These are phyloP conservation scores for Hippasteria phrygiana DNA, from an alignment of 53 echinoderm and acorn worm genomes.

Conservation along the genomic window DNA sequence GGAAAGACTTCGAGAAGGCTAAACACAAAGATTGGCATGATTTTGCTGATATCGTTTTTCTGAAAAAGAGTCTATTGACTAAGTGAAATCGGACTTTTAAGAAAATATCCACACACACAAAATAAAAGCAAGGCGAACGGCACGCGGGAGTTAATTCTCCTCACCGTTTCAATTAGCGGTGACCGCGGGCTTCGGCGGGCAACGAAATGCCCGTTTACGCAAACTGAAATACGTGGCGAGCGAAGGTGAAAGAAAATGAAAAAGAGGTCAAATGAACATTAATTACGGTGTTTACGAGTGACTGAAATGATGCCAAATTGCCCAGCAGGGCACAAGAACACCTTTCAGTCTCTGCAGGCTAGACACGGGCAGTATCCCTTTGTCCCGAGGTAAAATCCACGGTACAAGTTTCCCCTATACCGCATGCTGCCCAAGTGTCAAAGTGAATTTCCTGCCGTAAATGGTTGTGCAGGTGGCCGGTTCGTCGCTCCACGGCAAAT, in stretches of 20 bases:
- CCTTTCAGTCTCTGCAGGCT: slow-evolving; percentile 1
- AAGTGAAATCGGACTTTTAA: not conserved
- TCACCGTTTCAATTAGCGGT: slow-evolving; percentile 23
- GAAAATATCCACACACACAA: not conserved
- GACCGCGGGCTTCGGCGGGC: slow-evolving; percentile 14
- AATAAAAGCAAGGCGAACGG: not conserved
- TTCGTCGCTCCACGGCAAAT: not conserved
- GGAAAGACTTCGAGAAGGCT: not conserved
- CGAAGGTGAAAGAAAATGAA: not conserved
- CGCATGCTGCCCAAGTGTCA: slow-evolving; percentile 17
- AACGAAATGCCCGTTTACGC: slow-evolving; percentile 23
- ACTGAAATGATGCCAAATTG: slow-evolving; percentile 31
- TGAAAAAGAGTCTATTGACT: not conserved
- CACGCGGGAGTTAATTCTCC: not conserved
- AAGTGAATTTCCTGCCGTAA: slow-evolving; percentile 50
- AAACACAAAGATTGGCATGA: not conserved
- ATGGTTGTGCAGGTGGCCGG: slow-evolving; percentile 28
- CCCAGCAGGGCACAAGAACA: slow-evolving; percentile 8
- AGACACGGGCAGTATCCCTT: not conserved
- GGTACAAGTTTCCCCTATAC: not conserved
- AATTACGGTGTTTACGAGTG: slow-evolving; percentile 38
- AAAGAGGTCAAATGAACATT: slow-evolving; percentile 39
- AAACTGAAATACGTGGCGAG: not conserved
- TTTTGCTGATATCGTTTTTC: not conserved
- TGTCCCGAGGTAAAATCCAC: not conserved